These are phyloP conservation scores for Mus spicilegus DNA, from an alignment of 2,113 vertebrate species.

Conservation along the genomic window DNA sequence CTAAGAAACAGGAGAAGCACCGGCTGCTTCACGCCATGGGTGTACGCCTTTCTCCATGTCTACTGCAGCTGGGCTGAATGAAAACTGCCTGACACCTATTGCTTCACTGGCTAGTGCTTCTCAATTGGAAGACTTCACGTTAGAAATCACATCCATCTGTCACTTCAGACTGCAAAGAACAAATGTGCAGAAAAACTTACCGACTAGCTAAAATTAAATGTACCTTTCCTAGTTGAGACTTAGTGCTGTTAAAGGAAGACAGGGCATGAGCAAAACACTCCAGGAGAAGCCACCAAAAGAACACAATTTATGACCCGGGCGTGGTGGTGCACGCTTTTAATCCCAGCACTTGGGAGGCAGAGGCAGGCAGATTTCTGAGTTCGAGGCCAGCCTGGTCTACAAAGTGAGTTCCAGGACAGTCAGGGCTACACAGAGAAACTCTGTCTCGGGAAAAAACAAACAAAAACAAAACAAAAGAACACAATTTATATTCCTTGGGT, in stretches of 20 bases:
- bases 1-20: slow-evolving; percentile 35
- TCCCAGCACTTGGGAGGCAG: no score
- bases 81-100: slow-evolving; percentile 67
- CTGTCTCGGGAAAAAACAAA: no score
- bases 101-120: slow-evolving; percentile 66
- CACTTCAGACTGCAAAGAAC: slow-evolving; percentile 69
- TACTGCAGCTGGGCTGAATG: slow-evolving; percentile 66
- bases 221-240: slow-evolving; percentile 59
- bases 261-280: background rate
- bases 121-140: slow-evolving; percentile 66
- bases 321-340: no score
- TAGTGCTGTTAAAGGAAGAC: background rate
- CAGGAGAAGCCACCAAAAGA: slow-evolving; percentile 24
- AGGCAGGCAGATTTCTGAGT: no score
- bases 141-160: slow-evolving; percentile 78
- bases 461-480: background rate
- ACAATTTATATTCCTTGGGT: background rate
- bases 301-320: background rate
- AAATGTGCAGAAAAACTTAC: slow-evolving; percentile 69
- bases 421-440: no score
- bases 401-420: no score
- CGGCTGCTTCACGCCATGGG: background rate
- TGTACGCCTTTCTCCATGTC: slow-evolving; percentile 10
- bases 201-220: slow-evolving; percentile 72
- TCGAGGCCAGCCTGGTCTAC: no score